These are phyloP conservation scores for Parnassius smintheus DNA, from an alignment of 2,888 invertebrate species.

Conservation along the genomic window DNA sequence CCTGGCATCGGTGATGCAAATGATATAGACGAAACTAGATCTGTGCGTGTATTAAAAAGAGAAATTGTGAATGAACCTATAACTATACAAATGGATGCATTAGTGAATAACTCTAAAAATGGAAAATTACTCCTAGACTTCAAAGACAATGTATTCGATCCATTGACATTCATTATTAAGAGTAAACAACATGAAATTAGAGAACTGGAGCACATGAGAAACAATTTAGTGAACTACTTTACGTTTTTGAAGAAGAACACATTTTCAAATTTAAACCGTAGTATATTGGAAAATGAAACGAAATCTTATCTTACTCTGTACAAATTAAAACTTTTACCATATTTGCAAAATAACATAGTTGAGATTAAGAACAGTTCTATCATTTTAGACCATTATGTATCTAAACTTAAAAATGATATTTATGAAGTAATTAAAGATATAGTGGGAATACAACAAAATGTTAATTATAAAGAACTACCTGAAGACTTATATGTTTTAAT, in stretches of 20 bases:
- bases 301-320: conserved; percentile 38
- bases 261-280: conserved; percentile 24
- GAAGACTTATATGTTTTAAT: conserved; percentile 47
- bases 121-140: conserved; percentile 5
- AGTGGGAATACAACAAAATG: conserved; percentile 42
- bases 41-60: conserved; percentile 50
- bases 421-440: conserved; percentile 53
- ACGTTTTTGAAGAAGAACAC: conserved; percentile 33
- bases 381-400: conserved; percentile 40
- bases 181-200: conserved; percentile 52
- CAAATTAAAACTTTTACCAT: conserved; percentile 42
- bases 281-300: conserved; percentile 20
- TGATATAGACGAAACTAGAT: conserved; percentile 28
- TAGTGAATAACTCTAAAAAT: background rate
- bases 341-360: conserved; percentile 28
- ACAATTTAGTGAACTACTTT: conserved; percentile 43
- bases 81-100: conserved; percentile 3
- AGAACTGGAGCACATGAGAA: conserved; percentile 45
- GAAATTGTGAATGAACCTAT: conserved; percentile 34
- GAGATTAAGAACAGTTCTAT: conserved; percentile 33
- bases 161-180: conserved; percentile 48
- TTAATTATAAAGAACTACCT: conserved; percentile 37
- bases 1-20: conserved; percentile 14
- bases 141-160: conserved; percentile 38
- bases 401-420: conserved; percentile 56